Evolutionary conservation across 2,888 invertebrate species (phyloP).

Genomic region (Branchinecta sandiegonensis): DNA sequence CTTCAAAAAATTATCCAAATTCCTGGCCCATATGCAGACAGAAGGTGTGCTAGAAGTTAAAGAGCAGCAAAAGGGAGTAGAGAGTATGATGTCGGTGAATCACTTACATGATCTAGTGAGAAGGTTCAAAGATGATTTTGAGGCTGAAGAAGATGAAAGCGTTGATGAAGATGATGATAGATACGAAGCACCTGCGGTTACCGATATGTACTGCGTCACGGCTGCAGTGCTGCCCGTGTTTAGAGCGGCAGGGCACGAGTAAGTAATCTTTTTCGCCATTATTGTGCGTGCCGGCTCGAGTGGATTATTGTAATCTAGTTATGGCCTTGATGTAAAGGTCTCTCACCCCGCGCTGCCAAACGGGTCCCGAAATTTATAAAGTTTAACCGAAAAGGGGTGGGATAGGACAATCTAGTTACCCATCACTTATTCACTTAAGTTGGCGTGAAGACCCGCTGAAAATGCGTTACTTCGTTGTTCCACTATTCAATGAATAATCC

Average conservation of each 20-base stretch:
- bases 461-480: too few relatives aligned
- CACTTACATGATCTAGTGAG: slow-evolving; percentile 32
- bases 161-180: slow-evolving; percentile 23
- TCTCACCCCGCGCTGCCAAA: too few relatives aligned
- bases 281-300: too few relatives aligned
- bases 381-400: too few relatives aligned
- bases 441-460: too few relatives aligned
- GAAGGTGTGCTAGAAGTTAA: slow-evolving; percentile 39
- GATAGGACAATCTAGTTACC: too few relatives aligned
- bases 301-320: too few relatives aligned
- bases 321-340: too few relatives aligned
- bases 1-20: slow-evolving; percentile 74
- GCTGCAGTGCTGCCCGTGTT: slow-evolving; percentile 49
- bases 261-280: slow-evolving; percentile 31
- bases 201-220: slow-evolving; percentile 54
- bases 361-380: too few relatives aligned
- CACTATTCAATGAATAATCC: too few relatives aligned
- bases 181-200: slow-evolving; percentile 42
- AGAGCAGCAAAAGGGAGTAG: slow-evolving; percentile 56
- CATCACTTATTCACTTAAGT: too few relatives aligned
- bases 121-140: slow-evolving; percentile 27
- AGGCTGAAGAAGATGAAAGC: slow-evolving; percentile 20
- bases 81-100: slow-evolving; percentile 53
- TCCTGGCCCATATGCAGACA: slow-evolving; percentile 59
- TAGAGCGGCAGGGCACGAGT: slow-evolving; percentile 43